These are phyloP conservation scores for Eulacestoma nigropectus DNA, from an alignment of 2,113 vertebrate genomes.

Conservation along the genomic window DNA sequence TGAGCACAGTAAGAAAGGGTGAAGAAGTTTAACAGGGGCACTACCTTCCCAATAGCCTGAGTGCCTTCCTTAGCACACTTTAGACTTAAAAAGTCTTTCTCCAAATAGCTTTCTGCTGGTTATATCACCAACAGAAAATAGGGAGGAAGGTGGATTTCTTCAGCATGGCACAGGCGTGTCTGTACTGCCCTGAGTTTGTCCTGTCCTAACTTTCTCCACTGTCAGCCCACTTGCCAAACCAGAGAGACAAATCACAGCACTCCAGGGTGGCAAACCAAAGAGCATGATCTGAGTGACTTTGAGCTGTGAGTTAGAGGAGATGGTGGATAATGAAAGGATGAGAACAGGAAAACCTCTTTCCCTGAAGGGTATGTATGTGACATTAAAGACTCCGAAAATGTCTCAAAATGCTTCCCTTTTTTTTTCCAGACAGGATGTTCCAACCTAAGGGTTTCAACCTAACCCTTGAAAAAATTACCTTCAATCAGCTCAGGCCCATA, in stretches of 20 bases:
- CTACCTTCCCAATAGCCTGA: not conserved
- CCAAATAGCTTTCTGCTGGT: not conserved
- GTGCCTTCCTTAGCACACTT: not conserved
- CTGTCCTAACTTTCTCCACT: not conserved
- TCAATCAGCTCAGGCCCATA: not conserved
- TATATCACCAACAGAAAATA: not conserved
- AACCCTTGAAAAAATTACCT: not conserved
- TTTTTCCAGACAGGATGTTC: not conserved
- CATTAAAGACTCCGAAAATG: not conserved
- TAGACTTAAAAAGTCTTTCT: not conserved
- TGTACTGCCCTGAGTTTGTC: not conserved
- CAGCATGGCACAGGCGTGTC: not conserved
- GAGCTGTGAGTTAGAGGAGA: not conserved
- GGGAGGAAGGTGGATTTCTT: not conserved
- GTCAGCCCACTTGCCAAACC: not conserved
- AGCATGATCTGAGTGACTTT: not conserved
- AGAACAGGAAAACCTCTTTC: not conserved
- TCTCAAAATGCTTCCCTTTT: not conserved
- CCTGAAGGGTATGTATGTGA: not conserved
- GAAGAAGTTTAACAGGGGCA: not conserved
- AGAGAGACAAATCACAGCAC: not conserved
- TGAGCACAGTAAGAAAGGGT: not conserved
- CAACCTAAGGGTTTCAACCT: not conserved
- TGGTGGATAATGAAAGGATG: not conserved
- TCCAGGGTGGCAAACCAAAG: not conserved